Evolutionary conservation across 2,888 invertebrate genomes (phyloP).

Genomic region (Lapara coniferarum): DNA sequence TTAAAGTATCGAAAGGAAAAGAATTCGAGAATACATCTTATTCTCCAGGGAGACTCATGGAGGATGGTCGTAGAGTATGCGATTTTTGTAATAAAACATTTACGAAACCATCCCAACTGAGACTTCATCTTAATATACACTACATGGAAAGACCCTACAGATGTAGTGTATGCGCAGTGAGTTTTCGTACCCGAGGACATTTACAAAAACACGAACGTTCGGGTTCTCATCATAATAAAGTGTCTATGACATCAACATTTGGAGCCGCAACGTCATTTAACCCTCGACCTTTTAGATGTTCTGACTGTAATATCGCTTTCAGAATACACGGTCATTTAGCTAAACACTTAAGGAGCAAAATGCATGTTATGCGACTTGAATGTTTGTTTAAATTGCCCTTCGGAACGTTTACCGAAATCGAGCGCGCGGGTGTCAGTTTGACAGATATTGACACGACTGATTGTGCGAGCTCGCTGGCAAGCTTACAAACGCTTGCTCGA

Average conservation of each 20-base stretch:
- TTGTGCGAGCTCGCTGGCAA: conserved; percentile 96
- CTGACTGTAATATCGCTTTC: conserved; percentile 97
- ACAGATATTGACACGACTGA: conserved; percentile 98
- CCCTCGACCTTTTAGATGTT: conserved; percentile 97
- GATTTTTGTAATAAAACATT: conserved; percentile 96
- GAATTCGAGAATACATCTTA: conserved; percentile 75
- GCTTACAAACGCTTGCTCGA: conserved; percentile 91
- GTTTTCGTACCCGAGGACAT: conserved; percentile 95
- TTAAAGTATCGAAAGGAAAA: conserved; percentile 82
- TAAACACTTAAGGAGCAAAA: conserved; percentile 97
- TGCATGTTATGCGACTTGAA: conserved; percentile 97
- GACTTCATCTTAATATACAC: conserved; percentile 97
- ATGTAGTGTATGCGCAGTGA: conserved; percentile 95
- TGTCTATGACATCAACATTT: conserved; percentile 93
- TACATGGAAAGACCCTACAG: conserved; percentile 96
- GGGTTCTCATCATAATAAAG: conserved; percentile 96
- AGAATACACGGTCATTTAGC: conserved; percentile 98
- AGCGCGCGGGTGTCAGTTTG: conserved; percentile 93
- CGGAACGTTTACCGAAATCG: conserved; percentile 97
- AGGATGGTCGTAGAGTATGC: conserved; percentile 91
- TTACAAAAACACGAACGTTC: conserved; percentile 97
- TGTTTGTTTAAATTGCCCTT: conserved; percentile 96
- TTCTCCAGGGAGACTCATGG: conserved; percentile 83
- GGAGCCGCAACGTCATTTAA: conserved; percentile 94
- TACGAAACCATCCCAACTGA: conserved; percentile 94